phyloP scores from a whole-genome alignment of 2,113 vertebrate species.

The Gracilinanus agilis region DNA sequence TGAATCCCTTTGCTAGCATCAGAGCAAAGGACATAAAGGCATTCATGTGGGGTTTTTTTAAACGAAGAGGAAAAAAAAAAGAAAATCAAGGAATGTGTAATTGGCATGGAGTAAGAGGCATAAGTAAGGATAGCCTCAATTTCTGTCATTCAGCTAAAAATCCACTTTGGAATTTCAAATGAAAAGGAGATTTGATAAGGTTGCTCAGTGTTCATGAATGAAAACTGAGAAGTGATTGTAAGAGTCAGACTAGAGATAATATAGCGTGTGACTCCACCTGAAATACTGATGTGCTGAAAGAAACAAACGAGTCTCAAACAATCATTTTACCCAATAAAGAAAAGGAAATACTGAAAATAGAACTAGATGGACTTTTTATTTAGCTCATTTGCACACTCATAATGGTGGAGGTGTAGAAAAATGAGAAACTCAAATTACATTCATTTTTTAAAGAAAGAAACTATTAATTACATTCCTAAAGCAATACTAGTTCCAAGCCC shows the following conservation, averaged over 20 bases:
- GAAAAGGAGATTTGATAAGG: neutral
- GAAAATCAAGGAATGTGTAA: neutral
- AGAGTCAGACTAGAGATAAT: neutral
- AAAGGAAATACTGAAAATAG: neutral
- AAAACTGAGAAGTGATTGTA: conserved; percentile 17
- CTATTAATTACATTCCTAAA: conserved; percentile 58
- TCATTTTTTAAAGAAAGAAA: neutral
- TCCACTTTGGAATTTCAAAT: neutral
- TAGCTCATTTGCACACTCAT: conserved; percentile 54
- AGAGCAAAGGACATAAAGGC: neutral
- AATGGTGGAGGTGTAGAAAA: neutral
- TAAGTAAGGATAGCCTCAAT: neutral
- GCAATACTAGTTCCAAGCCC: conserved; percentile 11
- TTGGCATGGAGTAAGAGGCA: neutral
- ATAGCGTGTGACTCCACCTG: neutral
- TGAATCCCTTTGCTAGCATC: neutral
- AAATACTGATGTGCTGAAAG: neutral
- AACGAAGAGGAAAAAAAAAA: neutral
- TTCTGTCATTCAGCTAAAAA: neutral
- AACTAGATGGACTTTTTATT: conserved; percentile 20
- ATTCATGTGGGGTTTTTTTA: neutral
- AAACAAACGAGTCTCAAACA: conserved; percentile 36
- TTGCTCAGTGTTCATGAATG: neutral
- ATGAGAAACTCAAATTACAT: neutral
- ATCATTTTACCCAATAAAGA: conserved; percentile 21